Conservation (phyloP, 2,113 vertebrate genomes). For the Neolamprologus fasciatus region DNA sequence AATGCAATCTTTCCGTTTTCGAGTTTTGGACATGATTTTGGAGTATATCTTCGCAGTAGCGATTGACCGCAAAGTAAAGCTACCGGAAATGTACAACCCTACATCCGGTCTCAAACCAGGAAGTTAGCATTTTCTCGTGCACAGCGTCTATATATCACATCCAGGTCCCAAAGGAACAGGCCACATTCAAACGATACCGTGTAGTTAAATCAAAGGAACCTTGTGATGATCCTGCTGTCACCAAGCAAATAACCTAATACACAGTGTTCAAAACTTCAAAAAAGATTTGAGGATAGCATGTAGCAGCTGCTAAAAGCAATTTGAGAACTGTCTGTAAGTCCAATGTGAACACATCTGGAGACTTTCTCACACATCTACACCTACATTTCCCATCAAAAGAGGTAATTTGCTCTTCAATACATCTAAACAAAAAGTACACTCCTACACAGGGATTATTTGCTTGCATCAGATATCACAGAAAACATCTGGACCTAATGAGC, state of each 20-base stretch:
- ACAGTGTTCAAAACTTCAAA: background rate
- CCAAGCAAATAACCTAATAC: background rate
- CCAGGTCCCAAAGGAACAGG: background rate
- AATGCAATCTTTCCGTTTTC: fast-evolving
- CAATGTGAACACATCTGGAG: background rate
- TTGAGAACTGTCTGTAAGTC: background rate
- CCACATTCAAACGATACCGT: background rate
- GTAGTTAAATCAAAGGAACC: background rate
- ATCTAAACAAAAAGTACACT: background rate
- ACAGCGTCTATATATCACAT: background rate
- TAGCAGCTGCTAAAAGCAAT: background rate
- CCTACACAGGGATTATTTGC: constrained; percentile 10
- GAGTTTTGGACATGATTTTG: background rate
- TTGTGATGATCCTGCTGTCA: background rate
- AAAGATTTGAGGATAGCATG: fast-evolving
- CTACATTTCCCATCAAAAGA: background rate
- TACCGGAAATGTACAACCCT: background rate
- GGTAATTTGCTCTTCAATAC: background rate
- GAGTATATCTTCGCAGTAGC: fast-evolving
- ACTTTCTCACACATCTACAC: background rate
- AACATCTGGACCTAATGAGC: constrained; percentile 63
- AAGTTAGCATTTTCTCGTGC: background rate
- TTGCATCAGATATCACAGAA: constrained; percentile 31
- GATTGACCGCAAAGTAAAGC: background rate
- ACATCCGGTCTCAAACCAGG: background rate